A percentile compares a stretch with the other conserved stretches of the same genome.
Conservation (phyloP, 2,797 vertebrate genomes). For the Falco novaeseelandiae region DNA sequence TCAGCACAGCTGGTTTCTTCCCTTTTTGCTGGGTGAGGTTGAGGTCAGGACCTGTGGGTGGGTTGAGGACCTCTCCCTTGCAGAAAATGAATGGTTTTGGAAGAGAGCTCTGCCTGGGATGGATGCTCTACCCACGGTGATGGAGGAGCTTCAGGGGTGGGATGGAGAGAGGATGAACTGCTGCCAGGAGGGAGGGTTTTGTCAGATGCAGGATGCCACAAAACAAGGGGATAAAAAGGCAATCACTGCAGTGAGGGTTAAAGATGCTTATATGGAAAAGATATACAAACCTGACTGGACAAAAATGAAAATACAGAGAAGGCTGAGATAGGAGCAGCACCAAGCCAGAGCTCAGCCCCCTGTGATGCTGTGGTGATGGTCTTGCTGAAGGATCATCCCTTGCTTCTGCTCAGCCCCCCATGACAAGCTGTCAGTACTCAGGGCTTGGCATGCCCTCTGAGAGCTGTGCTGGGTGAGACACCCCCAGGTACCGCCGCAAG, state of each 20-base stretch:
- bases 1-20: not conserved
- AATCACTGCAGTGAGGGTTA: not conserved
- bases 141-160: not conserved
- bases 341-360: not conserved
- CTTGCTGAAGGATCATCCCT: not conserved
- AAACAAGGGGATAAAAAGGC: not conserved
- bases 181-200: not conserved
- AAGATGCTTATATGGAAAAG: not conserved
- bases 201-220: not conserved
- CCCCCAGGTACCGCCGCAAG: rapidly evolving
- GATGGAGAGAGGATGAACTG: not conserved
- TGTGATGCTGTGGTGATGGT: too few relatives aligned
- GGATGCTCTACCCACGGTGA: rapidly evolving
- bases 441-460: not conserved
- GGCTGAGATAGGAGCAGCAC: not conserved
- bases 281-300: not conserved
- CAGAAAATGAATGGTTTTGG: not conserved
- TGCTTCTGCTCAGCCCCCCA: not conserved
- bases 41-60: not conserved
- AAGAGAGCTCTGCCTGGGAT: not conserved
- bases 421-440: not conserved
- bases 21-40: not conserved
- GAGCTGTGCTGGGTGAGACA: not conserved
- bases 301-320: not conserved
- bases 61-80: not conserved